Percentiles rank a stretch among this genome's conserved stretches.
These are phyloP conservation scores for Lithophane semibrunnea DNA, from an alignment of 2,888 invertebrate genomes.

Conservation along the genomic window DNA sequence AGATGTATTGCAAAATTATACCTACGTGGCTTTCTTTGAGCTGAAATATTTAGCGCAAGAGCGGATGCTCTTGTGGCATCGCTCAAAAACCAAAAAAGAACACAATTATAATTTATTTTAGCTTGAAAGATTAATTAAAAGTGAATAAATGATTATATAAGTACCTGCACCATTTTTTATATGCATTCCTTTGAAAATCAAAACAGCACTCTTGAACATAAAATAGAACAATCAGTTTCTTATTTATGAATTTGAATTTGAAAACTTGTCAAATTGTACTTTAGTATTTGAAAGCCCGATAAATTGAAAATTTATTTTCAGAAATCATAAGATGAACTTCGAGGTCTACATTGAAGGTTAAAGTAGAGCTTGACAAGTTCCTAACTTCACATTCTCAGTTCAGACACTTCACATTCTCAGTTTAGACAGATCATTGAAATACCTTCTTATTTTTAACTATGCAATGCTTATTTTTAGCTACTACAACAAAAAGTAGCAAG, in stretches of 20 bases:
- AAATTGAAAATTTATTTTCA: too few species aligned
- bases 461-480: neutral
- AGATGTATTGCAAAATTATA: constrained; percentile 6
- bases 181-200: neutral
- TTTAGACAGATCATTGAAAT: neutral
- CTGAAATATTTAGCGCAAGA: neutral
- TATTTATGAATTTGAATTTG: too few species aligned
- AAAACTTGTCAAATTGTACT: too few species aligned
- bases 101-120: neutral
- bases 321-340: too few species aligned
- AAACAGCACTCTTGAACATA: neutral
- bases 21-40: neutral
- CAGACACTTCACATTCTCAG: too few species aligned
- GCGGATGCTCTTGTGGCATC: neutral
- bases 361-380: too few species aligned
- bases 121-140: neutral
- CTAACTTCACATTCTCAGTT: too few species aligned
- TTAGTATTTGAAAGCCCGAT: too few species aligned
- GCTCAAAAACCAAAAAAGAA: neutral
- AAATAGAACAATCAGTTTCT: neutral
- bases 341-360: too few species aligned
- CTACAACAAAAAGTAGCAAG: neutral
- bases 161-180: neutral
- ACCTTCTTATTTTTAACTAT: neutral
- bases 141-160: neutral